phyloP scores from a whole-genome alignment of 2,797 vertebrate genomes.

The Sparidentex hasta region DNA sequence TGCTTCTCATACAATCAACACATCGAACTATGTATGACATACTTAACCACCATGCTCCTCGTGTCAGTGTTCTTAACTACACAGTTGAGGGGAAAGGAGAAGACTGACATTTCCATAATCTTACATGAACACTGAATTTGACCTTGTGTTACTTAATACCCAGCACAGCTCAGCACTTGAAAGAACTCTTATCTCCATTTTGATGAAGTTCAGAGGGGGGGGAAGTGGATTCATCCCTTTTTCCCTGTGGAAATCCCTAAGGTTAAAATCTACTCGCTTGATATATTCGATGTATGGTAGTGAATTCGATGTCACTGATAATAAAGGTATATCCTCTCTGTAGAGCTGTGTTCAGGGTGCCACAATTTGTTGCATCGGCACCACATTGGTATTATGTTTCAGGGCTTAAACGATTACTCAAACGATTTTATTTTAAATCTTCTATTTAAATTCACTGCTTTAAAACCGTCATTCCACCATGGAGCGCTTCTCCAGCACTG shows the following conservation, averaged over 20 bases:
- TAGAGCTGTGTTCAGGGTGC: constrained; percentile 22
- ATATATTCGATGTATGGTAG: constrained; percentile 76
- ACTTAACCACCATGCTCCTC: constrained; percentile 56
- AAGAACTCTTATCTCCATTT: constrained; percentile 80
- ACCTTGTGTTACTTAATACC: constrained; percentile 82
- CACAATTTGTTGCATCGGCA: background rate
- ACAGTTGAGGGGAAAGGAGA: constrained; percentile 51
- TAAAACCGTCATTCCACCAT: constrained; percentile 21
- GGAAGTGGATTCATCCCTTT: constrained; percentile 68
- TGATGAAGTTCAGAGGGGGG: constrained; percentile 79
- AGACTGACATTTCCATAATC: constrained; percentile 84
- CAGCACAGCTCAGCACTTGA: constrained; percentile 78
- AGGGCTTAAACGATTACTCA: constrained; percentile 33
- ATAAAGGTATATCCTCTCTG: constrained; percentile 48
- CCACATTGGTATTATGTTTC: constrained; percentile 8
- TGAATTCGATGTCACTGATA: constrained; percentile 67
- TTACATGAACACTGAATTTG: constrained; percentile 76
- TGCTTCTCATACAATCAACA: constrained; percentile 66
- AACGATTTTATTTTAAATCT: constrained; percentile 30
- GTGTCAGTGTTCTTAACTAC: constrained; percentile 52
- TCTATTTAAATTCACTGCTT: constrained; percentile 11
- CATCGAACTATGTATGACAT: constrained; percentile 58
- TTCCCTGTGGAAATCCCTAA: constrained; percentile 69
- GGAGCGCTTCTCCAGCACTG: background rate
- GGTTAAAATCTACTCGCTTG: constrained; percentile 75